Evolutionary conservation across 1,140 invertebrate species (phyloP).

Genomic region (Vanessa atalanta): DNA sequence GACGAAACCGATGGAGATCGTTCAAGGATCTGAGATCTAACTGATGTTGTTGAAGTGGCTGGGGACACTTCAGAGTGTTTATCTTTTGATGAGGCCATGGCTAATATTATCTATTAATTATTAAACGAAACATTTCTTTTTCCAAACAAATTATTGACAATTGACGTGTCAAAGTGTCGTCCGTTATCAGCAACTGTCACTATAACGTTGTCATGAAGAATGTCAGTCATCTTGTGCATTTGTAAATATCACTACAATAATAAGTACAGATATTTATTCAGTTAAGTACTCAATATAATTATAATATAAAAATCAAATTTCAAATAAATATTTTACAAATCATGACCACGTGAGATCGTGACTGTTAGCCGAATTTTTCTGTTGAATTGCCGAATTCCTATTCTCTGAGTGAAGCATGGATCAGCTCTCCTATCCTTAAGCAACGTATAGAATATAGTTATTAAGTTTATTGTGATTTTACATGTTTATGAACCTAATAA

Average conservation of each 20-base stretch:
- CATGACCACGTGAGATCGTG: too few species aligned
- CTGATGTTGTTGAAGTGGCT: conserved; percentile 61
- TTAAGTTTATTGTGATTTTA: too few species aligned
- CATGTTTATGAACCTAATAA: too few species aligned
- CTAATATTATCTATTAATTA: conserved; percentile 44
- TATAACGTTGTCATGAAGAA: conserved; percentile 13
- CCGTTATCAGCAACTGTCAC: conserved; percentile 18
- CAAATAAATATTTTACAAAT: too few species aligned
- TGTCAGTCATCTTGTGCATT: not conserved
- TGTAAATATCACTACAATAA: not conserved
- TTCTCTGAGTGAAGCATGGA: too few species aligned
- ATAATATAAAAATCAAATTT: too few species aligned
- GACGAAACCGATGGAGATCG: conserved; percentile 69
- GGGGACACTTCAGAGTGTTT: conserved; percentile 60
- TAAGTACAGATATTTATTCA: not conserved
- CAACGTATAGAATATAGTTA: too few species aligned
- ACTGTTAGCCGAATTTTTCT: too few species aligned
- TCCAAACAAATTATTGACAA: conserved; percentile 33
- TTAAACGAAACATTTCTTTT: conserved; percentile 43
- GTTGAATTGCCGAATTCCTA: too few species aligned
- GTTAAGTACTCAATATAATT: too few species aligned
- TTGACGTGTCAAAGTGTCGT: conserved; percentile 38
- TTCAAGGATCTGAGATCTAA: conserved; percentile 60
- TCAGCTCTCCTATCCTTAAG: too few species aligned
- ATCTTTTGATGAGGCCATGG: conserved; percentile 66